These are phyloP conservation scores for Papilio elwesi DNA, from an alignment of 2,888 invertebrate species.

Conservation along the genomic window DNA sequence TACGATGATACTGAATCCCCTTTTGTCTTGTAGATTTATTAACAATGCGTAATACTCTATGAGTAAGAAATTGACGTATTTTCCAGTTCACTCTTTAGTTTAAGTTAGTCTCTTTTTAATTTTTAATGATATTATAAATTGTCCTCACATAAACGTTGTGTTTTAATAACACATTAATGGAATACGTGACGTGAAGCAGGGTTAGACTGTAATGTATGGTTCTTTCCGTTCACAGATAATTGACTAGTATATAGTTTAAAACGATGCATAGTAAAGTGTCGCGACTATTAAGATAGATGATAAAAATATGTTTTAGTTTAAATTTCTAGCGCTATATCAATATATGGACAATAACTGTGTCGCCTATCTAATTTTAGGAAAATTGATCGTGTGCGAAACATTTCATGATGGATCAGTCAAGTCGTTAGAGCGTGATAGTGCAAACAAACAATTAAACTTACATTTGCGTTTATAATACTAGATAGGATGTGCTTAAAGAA, in stretches of 20 bases:
- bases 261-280: conserved; percentile 19
- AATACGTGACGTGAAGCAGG: conserved; percentile 3
- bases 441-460: not conserved
- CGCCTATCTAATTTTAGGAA: too few species aligned
- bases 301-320: too few species aligned
- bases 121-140: too few species aligned
- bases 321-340: not conserved
- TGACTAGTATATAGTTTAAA: conserved; percentile 1
- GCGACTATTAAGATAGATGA: conserved; percentile 31
- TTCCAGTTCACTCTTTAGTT: not conserved
- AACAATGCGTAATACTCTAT: conserved; percentile 26
- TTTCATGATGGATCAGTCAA: not conserved
- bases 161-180: not conserved
- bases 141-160: too few species aligned
- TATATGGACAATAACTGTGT: not conserved
- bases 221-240: not conserved
- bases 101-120: too few species aligned
- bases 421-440: not conserved
- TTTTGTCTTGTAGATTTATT: conserved; percentile 30
- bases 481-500: conserved; percentile 32
- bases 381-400: too few species aligned
- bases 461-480: not conserved
- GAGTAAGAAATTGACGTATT: conserved; percentile 9
- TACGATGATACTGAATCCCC: conserved; percentile 33
- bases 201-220: not conserved